Percentiles rank a stretch among this genome's conserved stretches.
phyloP scores from a whole-genome alignment of 2,113 vertebrate species.

The Zapus hudsonius region DNA sequence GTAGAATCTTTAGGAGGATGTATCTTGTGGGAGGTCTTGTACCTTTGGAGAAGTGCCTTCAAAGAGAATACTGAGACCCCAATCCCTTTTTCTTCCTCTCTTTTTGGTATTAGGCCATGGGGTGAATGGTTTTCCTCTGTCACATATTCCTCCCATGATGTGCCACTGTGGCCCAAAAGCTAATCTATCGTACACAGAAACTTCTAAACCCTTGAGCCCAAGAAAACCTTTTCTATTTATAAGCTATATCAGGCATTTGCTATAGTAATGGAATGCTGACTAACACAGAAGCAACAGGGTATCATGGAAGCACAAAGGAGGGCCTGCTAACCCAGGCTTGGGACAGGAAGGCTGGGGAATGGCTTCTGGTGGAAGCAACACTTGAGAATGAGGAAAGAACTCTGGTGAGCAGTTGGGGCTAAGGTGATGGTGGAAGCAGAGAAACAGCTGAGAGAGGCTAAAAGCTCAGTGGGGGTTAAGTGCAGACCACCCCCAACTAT shows the following conservation, averaged over 20 bases:
- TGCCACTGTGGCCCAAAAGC: neutral
- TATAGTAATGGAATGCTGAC: neutral
- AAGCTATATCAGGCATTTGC: neutral
- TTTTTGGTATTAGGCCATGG: neutral
- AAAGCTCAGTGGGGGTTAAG: neutral
- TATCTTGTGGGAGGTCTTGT: neutral
- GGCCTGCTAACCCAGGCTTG: neutral
- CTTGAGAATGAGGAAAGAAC: neutral
- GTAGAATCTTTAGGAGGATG: neutral
- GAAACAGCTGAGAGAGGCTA: neutral
- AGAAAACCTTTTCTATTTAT: neutral
- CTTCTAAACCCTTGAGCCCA: neutral
- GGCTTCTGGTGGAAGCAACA: neutral
- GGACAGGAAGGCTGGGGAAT: neutral
- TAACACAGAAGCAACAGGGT: neutral
- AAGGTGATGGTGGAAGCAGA: neutral
- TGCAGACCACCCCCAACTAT: rapidly evolving
- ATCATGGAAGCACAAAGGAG: neutral
- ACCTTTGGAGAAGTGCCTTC: too few species aligned
- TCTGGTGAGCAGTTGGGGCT: too few species aligned
- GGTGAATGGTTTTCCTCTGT: neutral
- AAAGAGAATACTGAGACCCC: neutral
- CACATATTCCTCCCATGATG: neutral
- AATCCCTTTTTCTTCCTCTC: neutral
- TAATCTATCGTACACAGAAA: neutral